These are phyloP conservation scores for Drosophila kanapiae DNA, from an alignment of 1,140 invertebrate genomes.

Conservation along the genomic window DNA sequence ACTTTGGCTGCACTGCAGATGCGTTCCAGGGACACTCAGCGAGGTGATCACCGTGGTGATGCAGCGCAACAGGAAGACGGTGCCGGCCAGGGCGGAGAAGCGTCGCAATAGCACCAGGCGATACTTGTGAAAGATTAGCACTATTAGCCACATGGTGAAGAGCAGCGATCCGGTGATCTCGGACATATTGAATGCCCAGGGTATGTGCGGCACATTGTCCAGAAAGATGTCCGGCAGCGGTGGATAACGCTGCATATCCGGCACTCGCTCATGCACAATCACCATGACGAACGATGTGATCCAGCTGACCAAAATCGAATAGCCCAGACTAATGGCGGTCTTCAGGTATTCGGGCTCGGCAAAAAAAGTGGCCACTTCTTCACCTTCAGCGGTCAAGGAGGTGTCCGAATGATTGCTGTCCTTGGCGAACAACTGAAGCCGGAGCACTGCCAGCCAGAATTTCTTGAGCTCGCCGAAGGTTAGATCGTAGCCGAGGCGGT, in stretches of 20 bases:
- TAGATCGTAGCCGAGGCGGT: conserved; percentile 86
- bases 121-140: conserved; percentile 88
- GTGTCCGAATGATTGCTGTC: conserved; percentile 17
- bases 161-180: conserved; percentile 97
- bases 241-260: conserved; percentile 99
- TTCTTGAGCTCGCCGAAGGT: conserved; percentile 91
- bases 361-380: too few relatives aligned
- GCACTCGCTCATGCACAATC: conserved; percentile 99
- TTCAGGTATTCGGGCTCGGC: conserved; percentile 90
- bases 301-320: conserved; percentile 97
- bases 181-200: conserved; percentile 99
- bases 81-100: conserved; percentile 98
- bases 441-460: conserved; percentile 88
- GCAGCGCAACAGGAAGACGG: conserved; percentile 98
- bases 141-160: conserved; percentile 94
- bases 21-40: conserved; percentile 97
- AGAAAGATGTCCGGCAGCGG: conserved; percentile 98
- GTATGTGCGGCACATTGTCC: conserved; percentile 99
- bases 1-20: conserved; percentile 96
- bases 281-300: conserved; percentile 99
- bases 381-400: background rate
- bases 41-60: conserved; percentile 99
- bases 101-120: conserved; percentile 96
- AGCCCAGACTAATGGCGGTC: conserved; percentile 93
- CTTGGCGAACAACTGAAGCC: conserved; percentile 87